Base-by-base conservation (phyloP, 2,113 vertebrate genomes). In the Aptenodytes forsteri region DNA sequence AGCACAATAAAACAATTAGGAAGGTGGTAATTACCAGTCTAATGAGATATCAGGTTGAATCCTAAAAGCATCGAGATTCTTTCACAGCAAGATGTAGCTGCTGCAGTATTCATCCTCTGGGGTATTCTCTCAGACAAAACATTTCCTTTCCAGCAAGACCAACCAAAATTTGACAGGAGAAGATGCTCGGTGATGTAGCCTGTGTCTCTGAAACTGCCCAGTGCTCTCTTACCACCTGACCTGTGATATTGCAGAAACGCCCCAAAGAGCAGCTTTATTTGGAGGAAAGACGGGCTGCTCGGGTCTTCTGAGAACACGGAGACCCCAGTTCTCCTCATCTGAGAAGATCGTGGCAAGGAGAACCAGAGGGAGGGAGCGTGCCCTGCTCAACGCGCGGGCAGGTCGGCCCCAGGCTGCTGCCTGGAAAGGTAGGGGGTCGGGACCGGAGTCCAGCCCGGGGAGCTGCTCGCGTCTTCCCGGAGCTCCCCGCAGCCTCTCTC, bases 1-100 rank as follows among this genome's bases (percentile, higher is more conserved):
- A 92, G 49, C 25, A n/a, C 50, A 50, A 92, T 49, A 87, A 95
- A 81, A 92, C 89, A 81, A 87, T 96, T 84, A 96, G 64, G 55
- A 75, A 94, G 89, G 91, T 96, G 89, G 93, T 40, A 96, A 97
- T 97, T 96, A 73, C 26, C 67, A 77, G 22, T 19, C 55, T 91
- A 94, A 95, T 91, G 91, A 95, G 86, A 44, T 29, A 62, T 78
- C 67, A 83, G 64, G 65, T 83, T 54, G 59, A 77, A 92, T n/a
- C 83, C 80, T 97, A 92, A 97, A 96, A 96, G 94, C 95, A 94
- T 89, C 9, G 2, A 50, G n/a, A 78, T 92, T 90, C 72, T 95
- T 95, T 89, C 91, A 62, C 50, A 46, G 67, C 1, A 3, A 96
- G 83, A 88, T 58, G 36, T 4, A 90, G 76, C 77, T 55, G 76